phyloP scores from a whole-genome alignment of 2,113 vertebrate species.

The Stegastes partitus region DNA sequence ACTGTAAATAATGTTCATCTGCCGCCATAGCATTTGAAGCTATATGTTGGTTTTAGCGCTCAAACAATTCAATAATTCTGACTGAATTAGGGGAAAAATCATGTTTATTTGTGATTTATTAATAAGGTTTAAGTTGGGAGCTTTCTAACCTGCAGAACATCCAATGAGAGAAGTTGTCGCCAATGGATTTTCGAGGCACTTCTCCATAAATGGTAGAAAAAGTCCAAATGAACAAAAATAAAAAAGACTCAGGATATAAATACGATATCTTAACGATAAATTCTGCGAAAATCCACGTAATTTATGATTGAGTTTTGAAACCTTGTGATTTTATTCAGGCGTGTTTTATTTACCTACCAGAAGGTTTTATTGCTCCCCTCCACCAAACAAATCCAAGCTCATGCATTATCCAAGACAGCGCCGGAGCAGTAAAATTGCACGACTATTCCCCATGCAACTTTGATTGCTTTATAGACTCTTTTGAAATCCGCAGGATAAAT shows the following conservation, averaged over 20 bases:
- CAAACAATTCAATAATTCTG: no score
- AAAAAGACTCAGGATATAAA: neutral
- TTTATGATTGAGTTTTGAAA: neutral
- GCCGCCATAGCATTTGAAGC: conserved; percentile 20
- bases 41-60: conserved; percentile 8
- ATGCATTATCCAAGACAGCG: conserved; percentile 13
- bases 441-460: conserved; percentile 38
- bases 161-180: neutral
- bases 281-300: no score
- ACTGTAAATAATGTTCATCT: conserved; percentile 49
- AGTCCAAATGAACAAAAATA: neutral
- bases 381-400: conserved; percentile 15
- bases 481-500: conserved; percentile 52
- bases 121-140: neutral
- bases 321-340: no score
- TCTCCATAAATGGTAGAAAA: neutral
- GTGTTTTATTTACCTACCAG: neutral
- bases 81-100: no score
- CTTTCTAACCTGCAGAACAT: neutral
- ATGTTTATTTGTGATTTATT: neutral
- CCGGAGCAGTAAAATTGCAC: conserved; percentile 32
- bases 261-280: no score
- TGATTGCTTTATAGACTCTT: conserved; percentile 47
- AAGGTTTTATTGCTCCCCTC: conserved; percentile 13
- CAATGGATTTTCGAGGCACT: neutral